phyloP scores from a whole-genome alignment of 2,888 invertebrate genomes.

The Bruchidius siliquastri region DNA sequence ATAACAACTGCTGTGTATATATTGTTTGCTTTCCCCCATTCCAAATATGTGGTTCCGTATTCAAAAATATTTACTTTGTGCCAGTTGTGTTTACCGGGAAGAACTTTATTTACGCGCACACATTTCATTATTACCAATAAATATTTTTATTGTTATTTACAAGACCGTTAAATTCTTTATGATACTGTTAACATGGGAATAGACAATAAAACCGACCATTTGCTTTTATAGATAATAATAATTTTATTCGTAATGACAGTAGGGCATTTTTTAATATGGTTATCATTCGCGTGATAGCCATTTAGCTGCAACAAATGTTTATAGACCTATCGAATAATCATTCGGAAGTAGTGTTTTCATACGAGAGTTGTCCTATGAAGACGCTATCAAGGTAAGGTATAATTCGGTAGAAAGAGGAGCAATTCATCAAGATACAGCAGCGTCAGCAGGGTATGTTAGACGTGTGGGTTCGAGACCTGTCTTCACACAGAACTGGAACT shows the following conservation, averaged over 20 bases:
- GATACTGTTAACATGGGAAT: constrained; percentile 17
- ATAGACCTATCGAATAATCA: neutral
- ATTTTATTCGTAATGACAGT: constrained; percentile 3
- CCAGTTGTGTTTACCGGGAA: neutral
- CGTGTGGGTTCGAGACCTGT: no score
- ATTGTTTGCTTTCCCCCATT: neutral
- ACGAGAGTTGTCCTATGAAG: no score
- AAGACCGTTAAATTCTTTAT: constrained; percentile 19
- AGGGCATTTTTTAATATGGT: neutral
- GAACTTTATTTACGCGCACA: neutral
- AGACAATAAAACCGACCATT: constrained; percentile 19
- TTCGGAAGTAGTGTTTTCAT: neutral
- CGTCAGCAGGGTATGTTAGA: no score
- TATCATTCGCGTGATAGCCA: neutral
- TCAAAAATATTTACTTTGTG: neutral
- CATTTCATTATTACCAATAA: constrained; percentile 19
- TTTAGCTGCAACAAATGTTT: neutral
- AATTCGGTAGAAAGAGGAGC: no score
- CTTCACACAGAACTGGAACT: no score
- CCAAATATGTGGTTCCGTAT: neutral
- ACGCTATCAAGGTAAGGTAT: no score
- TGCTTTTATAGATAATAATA: constrained; percentile 13
- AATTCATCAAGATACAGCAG: no score
- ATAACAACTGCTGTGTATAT: neutral
- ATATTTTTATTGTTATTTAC: constrained; percentile 25